Conservation (phyloP, 1,140 invertebrate species). For the Drosophila kohkoa region DNA sequence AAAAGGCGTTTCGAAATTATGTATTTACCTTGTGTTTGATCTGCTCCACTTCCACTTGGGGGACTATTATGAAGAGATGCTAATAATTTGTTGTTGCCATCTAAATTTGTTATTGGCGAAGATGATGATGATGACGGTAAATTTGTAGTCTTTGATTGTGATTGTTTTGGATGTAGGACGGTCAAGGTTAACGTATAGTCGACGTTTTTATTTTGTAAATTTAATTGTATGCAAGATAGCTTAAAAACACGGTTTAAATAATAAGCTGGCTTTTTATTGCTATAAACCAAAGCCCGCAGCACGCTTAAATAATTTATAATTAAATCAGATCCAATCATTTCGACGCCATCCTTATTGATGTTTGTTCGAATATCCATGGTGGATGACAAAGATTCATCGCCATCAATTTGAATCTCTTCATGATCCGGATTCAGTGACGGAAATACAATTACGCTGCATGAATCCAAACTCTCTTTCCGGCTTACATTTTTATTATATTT, state of each 20-base stretch:
- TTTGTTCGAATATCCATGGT: slow-evolving; percentile 83
- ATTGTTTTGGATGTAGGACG: slow-evolving; percentile 91
- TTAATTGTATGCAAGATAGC: slow-evolving; percentile 96
- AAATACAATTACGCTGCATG: slow-evolving; percentile 96
- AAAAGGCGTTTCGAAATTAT: background rate
- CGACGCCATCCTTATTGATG: slow-evolving; percentile 90
- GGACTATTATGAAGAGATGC: slow-evolving; percentile 30
- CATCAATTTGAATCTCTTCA: slow-evolving; percentile 88
- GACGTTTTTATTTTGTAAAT: slow-evolving; percentile 96
- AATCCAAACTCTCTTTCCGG: slow-evolving; percentile 89
- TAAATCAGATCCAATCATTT: slow-evolving; percentile 92
- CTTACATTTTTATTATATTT: slow-evolving; percentile 76
- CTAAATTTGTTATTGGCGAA: slow-evolving; percentile 10
- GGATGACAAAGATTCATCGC: slow-evolving; percentile 77
- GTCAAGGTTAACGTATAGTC: slow-evolving; percentile 93
- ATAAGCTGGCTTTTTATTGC: slow-evolving; percentile 96
- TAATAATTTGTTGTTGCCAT: slow-evolving; percentile 36
- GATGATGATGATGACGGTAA: slow-evolving; percentile 24
- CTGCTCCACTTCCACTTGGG: slow-evolving; percentile 17
- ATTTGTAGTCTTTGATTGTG: slow-evolving; percentile 55
- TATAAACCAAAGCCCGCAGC: slow-evolving; percentile 95
- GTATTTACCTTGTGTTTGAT: slow-evolving; percentile 46
- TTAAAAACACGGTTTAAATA: slow-evolving; percentile 98
- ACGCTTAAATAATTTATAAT: slow-evolving; percentile 92
- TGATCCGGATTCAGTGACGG: slow-evolving; percentile 97